Evolutionary conservation across 2,797 vertebrate genomes (phyloP), one percentile per base, ranked within the genome.

Genomic region (Helostoma temminkii): DNA sequence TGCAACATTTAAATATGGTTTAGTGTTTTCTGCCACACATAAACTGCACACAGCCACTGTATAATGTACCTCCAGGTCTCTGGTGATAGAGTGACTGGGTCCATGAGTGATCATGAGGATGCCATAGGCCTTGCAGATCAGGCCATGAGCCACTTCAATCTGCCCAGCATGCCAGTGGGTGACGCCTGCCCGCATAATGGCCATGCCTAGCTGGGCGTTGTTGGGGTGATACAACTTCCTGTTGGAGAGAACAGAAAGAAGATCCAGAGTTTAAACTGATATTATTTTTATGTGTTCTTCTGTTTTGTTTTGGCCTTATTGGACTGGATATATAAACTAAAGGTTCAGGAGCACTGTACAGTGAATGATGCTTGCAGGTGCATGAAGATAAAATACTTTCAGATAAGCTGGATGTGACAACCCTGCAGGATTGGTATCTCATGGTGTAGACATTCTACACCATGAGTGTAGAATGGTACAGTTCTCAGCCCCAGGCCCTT

Each of bases 21-120:
- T 6, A 18, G 10, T 9, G 2, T 5, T 36, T 45, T 52, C 28
- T n/a, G 9, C 16, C 19, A 25, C 24, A 25, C 1, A 45, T 32
- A 4, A 41, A 26, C 0, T 39, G n/a, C n/a, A n/a, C n/a, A n/a
- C n/a, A 21, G 42, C 1, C 16, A 1, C 1, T 37, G 18, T 3
- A 1, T 12, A 0, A 5, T 1, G 12, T 91, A 96, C 97, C 96
- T 99, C 97, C 73, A 99, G 82, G 83, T 99, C 97, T 81, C 92
- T 96, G 80, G 96, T 96, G 76, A 97, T 96, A 16, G 95, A 90
- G 42, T 99, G 97, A 61, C 95, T 94, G 47, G 97, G 93, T 41
- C 98, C 97, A 0, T 99, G 97, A 9, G 96, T 98, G 74, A 97
- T 90, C 87, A 99, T 80, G 25, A 99, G 95, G 78, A 98, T 95